These are phyloP conservation scores for Drosophila phalerata DNA, from an alignment of 2,888 invertebrate species.

Conservation along the genomic window DNA sequence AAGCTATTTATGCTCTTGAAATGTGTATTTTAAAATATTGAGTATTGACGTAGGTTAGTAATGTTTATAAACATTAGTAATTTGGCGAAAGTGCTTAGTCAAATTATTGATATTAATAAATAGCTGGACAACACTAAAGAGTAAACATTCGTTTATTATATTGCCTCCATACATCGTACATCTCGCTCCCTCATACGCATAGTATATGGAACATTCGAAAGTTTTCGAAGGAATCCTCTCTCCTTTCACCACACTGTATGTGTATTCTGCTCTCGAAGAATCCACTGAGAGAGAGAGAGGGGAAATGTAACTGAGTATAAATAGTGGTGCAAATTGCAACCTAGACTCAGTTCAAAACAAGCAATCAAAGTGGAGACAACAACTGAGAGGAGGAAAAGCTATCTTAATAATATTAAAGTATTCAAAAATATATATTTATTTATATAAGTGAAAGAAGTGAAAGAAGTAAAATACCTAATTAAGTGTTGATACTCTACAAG, in stretches of 20 bases:
- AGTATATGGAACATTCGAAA: conserved; percentile 25
- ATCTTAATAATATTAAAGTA: no score
- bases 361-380: conserved; percentile 19
- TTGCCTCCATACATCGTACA: not conserved
- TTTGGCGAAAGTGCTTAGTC: not conserved
- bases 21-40: no score
- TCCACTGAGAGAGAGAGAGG: conserved; percentile 5
- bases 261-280: not conserved
- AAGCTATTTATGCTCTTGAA: no score
- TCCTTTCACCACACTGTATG: not conserved
- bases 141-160: not conserved
- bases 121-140: not conserved
- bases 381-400: not conserved
- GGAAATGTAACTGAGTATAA: conserved; percentile 40
- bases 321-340: conserved; percentile 38
- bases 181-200: conserved; percentile 8
- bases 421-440: not conserved
- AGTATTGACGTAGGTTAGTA: not conserved
- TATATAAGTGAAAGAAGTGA: no score
- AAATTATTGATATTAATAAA: not conserved
- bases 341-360: conserved; percentile 47
- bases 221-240: conserved; percentile 15
- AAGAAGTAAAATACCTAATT: not conserved
- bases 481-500: not conserved
- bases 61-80: not conserved